Evolutionary conservation across 1,140 invertebrate genomes (phyloP).

Genomic region (Homalodisca vitripennis): DNA sequence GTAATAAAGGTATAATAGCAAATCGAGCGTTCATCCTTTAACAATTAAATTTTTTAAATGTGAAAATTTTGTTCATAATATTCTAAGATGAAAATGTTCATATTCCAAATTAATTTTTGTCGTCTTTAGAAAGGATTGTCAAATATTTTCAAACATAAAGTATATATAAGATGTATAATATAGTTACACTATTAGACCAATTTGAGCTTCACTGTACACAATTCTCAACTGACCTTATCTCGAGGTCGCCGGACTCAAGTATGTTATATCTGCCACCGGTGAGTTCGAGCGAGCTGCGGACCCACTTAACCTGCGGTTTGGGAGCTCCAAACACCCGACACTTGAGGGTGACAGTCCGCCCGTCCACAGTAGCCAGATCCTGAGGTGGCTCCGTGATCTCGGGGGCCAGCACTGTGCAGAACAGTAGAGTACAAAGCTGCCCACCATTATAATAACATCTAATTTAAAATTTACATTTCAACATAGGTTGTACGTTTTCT

Average conservation of each 20-base stretch:
- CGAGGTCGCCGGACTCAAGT: conserved; percentile 75
- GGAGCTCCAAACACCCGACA: conserved; percentile 97
- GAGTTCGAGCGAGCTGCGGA: conserved; percentile 73
- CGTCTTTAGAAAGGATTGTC: too few species aligned
- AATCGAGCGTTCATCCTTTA: too few species aligned
- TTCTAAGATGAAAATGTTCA: too few species aligned
- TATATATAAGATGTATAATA: too few species aligned
- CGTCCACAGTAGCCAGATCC: conserved; percentile 79
- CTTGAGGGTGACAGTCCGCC: conserved; percentile 75
- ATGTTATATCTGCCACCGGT: conserved; percentile 81
- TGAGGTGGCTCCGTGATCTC: conserved; percentile 83
- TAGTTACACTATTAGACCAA: too few species aligned
- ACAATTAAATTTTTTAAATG: too few species aligned
- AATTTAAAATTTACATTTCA: too few species aligned
- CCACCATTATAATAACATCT: neutral
- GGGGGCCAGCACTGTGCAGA: conserved; percentile 77
- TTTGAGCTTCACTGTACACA: neutral
- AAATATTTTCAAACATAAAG: too few species aligned
- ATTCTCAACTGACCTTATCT: conserved; percentile 63
- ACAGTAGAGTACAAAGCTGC: neutral
- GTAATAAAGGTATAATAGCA: too few species aligned
- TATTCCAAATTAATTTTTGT: too few species aligned
- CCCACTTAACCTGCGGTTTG: conserved; percentile 92
- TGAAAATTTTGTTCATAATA: too few species aligned
- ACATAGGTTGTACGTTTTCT: too few species aligned